Base-by-base conservation (phyloP, 2,797 vertebrate genomes). In the Otolemur crassicaudatus region DNA sequence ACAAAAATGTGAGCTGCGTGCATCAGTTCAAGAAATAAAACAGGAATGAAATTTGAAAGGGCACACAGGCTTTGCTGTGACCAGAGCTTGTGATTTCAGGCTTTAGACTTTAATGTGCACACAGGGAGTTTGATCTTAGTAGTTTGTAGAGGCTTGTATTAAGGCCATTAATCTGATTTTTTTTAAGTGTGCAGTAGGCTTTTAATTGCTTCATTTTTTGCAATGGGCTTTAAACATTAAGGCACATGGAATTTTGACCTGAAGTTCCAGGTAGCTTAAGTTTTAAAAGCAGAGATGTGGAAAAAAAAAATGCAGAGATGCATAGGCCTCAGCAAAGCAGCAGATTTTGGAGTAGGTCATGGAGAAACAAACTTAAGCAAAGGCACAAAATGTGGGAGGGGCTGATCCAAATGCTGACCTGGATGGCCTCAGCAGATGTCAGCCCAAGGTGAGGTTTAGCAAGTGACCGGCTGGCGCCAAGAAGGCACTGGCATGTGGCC, bases 161-260 rank as follows among this genome's bases (percentile, higher is more conserved):
- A n/a, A 23, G 20, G 2, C 34, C 22, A 27, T 77, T 70, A 46
- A 46, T 75, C 84, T 73, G 58, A 88, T 46, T 91, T 83, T 87
- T 40, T 89, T 20, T 58, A 70, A 75, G 37, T 72, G 31, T 67
- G 7, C 4, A 29, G 7, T 65, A 77, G 40, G 29, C 34, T 92
- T 94, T 80, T 94, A 77, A 63, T 85, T 91, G 67, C 11, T 86
- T 9, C 3, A 31, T 5, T 87, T 96, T 92, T 23, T 43, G 43
- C 60, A 77, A 92, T 63, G 86, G 53, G 11, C 7, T 63, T 94
- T 37, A 37, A 94, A 49, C 20, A 37, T 80, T 69, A 88, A 84
- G 22, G n/a, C 60, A 31, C 10, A 7, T 46, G 43, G 25, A n/a
- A 75, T 86, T 87, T 90, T 94, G 22, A 87, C 31, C 29, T 90